Conservation (phyloP, 2,888 invertebrate genomes). For the Byasa hedistus region DNA sequence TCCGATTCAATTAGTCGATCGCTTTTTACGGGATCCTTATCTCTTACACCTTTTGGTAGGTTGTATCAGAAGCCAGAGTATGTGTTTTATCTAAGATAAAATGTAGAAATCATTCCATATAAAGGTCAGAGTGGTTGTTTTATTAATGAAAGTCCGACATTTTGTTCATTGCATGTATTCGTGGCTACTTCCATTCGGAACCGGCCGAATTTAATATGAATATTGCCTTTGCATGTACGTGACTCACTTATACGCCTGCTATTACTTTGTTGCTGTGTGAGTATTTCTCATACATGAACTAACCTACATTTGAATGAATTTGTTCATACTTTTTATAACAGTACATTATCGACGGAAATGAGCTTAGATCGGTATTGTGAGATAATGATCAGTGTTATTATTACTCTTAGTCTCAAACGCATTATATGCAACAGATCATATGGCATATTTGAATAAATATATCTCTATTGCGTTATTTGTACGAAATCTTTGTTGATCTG, state of each 20-base stretch:
- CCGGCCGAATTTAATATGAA: conserved; percentile 24
- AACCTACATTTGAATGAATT: conserved; percentile 26
- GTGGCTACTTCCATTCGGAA: conserved; percentile 24
- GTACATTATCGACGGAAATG: conserved; percentile 30
- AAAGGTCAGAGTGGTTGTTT: conserved; percentile 14
- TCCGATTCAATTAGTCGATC: conserved; percentile 23
- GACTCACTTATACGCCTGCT: conserved; percentile 20
- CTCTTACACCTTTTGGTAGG: conserved; percentile 11
- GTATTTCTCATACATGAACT: conserved; percentile 16
- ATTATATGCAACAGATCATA: too few relatives aligned
- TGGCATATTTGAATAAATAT: background rate
- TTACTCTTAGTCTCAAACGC: conserved; percentile 2
- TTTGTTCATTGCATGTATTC: conserved; percentile 11
- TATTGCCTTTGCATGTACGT: conserved; percentile 24
- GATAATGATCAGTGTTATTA: conserved; percentile 22
- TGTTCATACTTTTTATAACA: conserved; percentile 25
- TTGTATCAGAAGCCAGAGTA: conserved; percentile 15
- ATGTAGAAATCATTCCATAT: conserved; percentile 11
- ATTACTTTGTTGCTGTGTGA: conserved; percentile 23
- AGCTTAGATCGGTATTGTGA: conserved; percentile 16
- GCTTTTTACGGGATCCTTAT: conserved; percentile 20
- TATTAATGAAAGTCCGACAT: conserved; percentile 16
- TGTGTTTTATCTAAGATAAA: conserved; percentile 7
- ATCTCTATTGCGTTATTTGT: too few relatives aligned
- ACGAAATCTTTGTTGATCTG: too few relatives aligned